These are phyloP conservation scores for Mimachlamys varia DNA, from an alignment of 2,888 invertebrate genomes.

Conservation along the genomic window DNA sequence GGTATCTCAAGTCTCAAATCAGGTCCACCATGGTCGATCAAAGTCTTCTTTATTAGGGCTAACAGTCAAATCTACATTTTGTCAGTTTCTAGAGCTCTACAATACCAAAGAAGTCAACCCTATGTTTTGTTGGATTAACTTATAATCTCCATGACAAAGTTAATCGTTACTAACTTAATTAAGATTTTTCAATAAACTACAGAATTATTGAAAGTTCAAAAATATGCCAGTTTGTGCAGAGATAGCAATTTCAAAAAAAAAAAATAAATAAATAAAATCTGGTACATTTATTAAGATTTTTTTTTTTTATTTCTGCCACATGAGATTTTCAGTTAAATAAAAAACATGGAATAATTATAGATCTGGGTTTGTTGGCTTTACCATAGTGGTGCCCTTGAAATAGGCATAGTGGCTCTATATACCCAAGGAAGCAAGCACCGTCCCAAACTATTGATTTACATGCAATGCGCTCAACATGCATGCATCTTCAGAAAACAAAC, in stretches of 20 bases:
- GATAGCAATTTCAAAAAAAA: not conserved
- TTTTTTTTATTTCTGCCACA: too few species aligned
- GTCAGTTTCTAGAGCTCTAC: not conserved
- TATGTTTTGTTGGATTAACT: not conserved
- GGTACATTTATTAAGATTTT: too few species aligned
- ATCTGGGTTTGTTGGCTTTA: not conserved
- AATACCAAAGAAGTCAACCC: not conserved
- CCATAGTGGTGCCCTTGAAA: not conserved
- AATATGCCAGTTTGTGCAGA: not conserved
- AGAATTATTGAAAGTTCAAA: not conserved
- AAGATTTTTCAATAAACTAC: not conserved
- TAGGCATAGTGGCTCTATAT: not conserved
- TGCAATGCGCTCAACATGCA: not conserved
- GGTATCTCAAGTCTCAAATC: not conserved
- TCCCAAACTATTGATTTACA: not conserved
- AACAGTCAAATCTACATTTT: not conserved
- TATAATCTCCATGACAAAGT: not conserved
- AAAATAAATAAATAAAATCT: not conserved
- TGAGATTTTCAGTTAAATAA: too few species aligned
- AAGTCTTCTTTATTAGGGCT: not conserved
- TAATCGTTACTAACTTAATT: not conserved
- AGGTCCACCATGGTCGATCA: not conserved
- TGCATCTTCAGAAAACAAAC: not conserved
- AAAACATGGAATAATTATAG: too few species aligned
- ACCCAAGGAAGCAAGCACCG: not conserved